Percentiles rank a stretch among this genome's conserved stretches.
Conservation (phyloP, 1,140 invertebrate species). For the Bombus sylvicola region DNA sequence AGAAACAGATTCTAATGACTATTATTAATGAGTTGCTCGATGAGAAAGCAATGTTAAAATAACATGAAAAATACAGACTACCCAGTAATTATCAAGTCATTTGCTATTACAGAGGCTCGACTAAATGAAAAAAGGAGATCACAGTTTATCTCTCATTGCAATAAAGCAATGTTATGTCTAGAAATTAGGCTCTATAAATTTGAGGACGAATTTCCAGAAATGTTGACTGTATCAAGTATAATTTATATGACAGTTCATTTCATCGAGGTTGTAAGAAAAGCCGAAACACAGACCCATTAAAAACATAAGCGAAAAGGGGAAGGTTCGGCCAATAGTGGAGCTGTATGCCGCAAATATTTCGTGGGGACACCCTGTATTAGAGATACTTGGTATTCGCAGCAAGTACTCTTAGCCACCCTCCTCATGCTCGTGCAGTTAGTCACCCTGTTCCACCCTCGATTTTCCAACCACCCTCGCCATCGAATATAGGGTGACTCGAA, state of each 20-base stretch:
- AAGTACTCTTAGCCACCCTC: conserved; percentile 70
- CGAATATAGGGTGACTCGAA: conserved; percentile 64
- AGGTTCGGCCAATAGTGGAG: not conserved
- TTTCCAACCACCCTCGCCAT: conserved; percentile 69
- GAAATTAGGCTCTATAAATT: not conserved
- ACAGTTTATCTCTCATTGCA: not conserved
- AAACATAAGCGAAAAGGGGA: not conserved
- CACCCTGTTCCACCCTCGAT: conserved; percentile 73
- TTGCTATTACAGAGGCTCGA: too few species aligned
- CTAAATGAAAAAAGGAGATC: not conserved
- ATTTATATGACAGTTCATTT: not conserved
- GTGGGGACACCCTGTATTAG: conserved; percentile 61
- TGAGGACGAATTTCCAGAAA: not conserved
- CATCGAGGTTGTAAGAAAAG: not conserved
- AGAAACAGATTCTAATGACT: too few species aligned
- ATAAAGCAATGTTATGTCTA: too few species aligned
- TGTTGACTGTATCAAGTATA: too few species aligned
- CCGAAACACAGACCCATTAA: not conserved
- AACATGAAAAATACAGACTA: too few species aligned
- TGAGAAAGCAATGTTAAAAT: too few species aligned
- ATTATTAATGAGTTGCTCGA: too few species aligned
- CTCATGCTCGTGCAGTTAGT: conserved; percentile 72
- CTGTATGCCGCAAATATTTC: conserved; percentile 39
- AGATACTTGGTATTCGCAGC: conserved; percentile 70
- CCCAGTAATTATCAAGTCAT: too few species aligned